A percentile compares a stretch with the other conserved stretches of the same genome.
These are phyloP conservation scores for Podarcis siculus DNA, from an alignment of 2,797 vertebrate species.

Conservation along the genomic window DNA sequence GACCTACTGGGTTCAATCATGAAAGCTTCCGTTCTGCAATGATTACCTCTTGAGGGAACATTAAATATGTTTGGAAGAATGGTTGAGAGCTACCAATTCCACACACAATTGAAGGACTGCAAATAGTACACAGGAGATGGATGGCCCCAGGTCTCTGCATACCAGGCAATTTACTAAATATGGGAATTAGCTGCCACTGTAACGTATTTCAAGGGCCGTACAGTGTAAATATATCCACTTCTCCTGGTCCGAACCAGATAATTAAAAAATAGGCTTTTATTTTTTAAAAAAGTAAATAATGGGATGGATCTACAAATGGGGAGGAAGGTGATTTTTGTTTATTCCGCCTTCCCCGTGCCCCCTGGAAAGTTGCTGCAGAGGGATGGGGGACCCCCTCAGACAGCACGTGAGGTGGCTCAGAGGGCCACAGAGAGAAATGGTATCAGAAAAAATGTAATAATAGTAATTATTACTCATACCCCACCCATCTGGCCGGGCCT, in stretches of 20 bases:
- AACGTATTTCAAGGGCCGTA: not conserved
- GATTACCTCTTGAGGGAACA: constrained; percentile 7
- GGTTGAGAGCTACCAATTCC: not conserved
- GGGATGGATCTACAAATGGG: too few relatives aligned
- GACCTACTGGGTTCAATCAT: constrained; percentile 23
- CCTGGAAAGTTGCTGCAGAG: too few relatives aligned
- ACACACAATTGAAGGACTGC: not conserved
- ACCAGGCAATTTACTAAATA: not conserved
- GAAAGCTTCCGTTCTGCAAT: constrained; percentile 28
- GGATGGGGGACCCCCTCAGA: too few relatives aligned
- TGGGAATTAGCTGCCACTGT: not conserved
- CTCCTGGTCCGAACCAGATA: not conserved
- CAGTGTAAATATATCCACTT: not conserved
- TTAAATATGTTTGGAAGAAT: not conserved
- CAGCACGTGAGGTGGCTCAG: too few relatives aligned
- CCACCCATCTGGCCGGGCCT: too few relatives aligned
- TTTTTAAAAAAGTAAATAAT: too few relatives aligned
- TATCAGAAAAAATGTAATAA: not conserved
- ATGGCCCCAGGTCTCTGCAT: not conserved
- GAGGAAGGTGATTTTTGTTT: too few relatives aligned
- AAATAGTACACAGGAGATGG: not conserved
- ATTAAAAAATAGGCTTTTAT: not conserved
- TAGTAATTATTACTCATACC: too few relatives aligned
- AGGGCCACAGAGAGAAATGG: too few relatives aligned
- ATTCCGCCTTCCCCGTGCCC: too few relatives aligned